Conservation (phyloP, 2,888 invertebrate species). For the Sphecodes monilicornis region DNA sequence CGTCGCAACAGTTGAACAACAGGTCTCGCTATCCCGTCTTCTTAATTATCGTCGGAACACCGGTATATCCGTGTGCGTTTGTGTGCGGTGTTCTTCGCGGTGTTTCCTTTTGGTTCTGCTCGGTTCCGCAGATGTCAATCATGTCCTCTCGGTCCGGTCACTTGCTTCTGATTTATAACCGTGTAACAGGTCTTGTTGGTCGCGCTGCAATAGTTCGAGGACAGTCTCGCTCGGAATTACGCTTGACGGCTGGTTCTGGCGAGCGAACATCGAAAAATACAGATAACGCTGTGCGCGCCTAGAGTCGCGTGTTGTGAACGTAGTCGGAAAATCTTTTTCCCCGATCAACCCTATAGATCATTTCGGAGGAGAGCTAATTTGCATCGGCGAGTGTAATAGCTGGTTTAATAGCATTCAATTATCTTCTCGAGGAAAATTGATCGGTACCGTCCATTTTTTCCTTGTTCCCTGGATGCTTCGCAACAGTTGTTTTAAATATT, state of each 20-base stretch:
- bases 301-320: neutral
- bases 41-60: constrained; percentile 12
- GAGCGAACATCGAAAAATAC: constrained; percentile 6
- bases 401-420: neutral
- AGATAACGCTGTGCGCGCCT: neutral
- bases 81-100: neutral
- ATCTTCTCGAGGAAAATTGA: neutral
- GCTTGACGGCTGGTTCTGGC: constrained; percentile 18
- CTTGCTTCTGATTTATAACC: constrained; percentile 35
- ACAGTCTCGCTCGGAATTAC: constrained; percentile 11
- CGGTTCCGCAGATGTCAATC: constrained; percentile 25
- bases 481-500: neutral
- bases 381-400: neutral
- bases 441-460: neutral
- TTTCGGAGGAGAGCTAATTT: constrained; percentile 1
- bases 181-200: constrained; percentile 30
- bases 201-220: constrained; percentile 9
- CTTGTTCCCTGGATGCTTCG: neutral
- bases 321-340: neutral
- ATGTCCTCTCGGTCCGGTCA: neutral
- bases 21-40: neutral
- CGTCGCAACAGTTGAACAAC: constrained; percentile 3
- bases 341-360: neutral
- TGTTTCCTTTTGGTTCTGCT: constrained; percentile 13
- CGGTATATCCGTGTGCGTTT: neutral